Evolutionary conservation across 2,888 invertebrate species (phyloP).

Genomic region (Polymixis lichenea): DNA sequence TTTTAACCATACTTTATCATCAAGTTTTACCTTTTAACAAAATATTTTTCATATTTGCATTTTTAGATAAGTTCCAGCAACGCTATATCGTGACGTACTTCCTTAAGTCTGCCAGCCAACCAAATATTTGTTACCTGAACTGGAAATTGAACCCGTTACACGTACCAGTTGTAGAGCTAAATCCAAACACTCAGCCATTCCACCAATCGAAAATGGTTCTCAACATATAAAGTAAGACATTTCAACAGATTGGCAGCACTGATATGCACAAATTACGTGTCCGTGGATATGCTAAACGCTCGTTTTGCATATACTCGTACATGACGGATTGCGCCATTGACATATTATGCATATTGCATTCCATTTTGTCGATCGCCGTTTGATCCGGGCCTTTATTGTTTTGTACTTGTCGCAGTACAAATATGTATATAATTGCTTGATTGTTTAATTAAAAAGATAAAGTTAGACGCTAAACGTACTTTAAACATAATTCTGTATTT

Average conservation of each 20-base stretch:
- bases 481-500: background rate
- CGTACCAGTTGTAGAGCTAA: background rate
- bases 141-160: background rate
- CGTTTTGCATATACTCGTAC: conserved; percentile 58
- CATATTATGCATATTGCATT: conserved; percentile 48
- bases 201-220: conserved; percentile 7
- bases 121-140: background rate
- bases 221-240: conserved; percentile 31
- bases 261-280: conserved; percentile 56
- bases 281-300: conserved; percentile 50
- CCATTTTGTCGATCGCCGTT: conserved; percentile 25
- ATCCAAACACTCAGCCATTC: background rate
- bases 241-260: conserved; percentile 10
- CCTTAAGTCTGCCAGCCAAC: too few relatives aligned
- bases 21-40: background rate
- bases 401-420: background rate
- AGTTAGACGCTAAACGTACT: background rate
- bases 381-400: background rate
- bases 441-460: background rate
- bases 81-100: background rate
- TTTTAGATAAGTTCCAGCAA: too few relatives aligned
- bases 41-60: too few relatives aligned
- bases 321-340: conserved; percentile 55
- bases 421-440: background rate
- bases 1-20: background rate